Percentiles rank a stretch among this genome's conserved stretches.
Conservation (phyloP, 2,113 vertebrate genomes). For the Saguinus midas region DNA sequence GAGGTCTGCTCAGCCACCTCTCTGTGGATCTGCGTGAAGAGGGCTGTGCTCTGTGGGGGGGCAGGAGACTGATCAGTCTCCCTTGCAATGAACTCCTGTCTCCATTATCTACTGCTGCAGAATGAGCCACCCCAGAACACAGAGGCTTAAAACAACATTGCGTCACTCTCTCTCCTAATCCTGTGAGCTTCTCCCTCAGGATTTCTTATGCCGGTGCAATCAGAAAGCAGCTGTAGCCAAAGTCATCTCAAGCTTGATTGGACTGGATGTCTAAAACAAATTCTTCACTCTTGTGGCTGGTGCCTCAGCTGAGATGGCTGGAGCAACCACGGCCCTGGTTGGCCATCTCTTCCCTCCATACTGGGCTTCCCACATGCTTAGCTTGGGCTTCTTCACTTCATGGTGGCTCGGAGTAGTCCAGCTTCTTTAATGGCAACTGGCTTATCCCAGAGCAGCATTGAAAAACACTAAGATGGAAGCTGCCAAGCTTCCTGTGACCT, state of each 20-base stretch:
- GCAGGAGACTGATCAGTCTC: not conserved
- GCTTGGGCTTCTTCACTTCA: not conserved
- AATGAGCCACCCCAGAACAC: not conserved
- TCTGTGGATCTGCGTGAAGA: not conserved
- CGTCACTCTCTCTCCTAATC: not conserved
- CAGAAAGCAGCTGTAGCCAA: not conserved
- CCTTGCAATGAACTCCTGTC: not conserved
- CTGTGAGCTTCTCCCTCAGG: not conserved
- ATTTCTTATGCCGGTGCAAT: not conserved
- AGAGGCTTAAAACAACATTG: not conserved
- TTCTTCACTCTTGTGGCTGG: not conserved
- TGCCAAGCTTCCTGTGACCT: not conserved
- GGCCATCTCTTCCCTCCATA: not conserved
- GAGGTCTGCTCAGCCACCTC: not conserved
- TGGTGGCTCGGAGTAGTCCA: not conserved
- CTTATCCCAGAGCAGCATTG: not conserved
- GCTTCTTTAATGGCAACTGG: not conserved
- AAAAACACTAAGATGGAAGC: not conserved
- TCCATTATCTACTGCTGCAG: not conserved
- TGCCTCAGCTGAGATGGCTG: not conserved
- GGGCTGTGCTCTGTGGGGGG: not conserved
- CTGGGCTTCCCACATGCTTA: not conserved
- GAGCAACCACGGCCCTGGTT: not conserved
- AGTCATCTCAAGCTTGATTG: not conserved
- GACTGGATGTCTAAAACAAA: not conserved